A percentile compares a stretch with the other conserved stretches of the same genome.
These are phyloP conservation scores for Drosophila picticornis DNA, from an alignment of 2,888 invertebrate genomes.

Conservation along the genomic window DNA sequence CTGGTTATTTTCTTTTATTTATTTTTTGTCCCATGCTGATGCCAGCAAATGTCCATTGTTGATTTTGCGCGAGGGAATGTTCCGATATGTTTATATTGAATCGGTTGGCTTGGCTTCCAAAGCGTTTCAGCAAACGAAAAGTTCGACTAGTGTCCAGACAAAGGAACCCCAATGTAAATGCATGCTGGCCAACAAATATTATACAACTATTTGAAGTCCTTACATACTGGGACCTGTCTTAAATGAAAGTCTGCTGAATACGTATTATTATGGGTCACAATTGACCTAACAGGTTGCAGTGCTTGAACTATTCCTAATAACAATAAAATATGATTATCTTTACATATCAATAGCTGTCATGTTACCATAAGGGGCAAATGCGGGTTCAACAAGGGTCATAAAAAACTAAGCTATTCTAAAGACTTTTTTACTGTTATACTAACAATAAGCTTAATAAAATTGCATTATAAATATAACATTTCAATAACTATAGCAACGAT, in stretches of 20 bases:
- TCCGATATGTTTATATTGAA: constrained; percentile 40
- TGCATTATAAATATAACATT: too few species aligned
- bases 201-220: not conserved
- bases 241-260: not conserved
- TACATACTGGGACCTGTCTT: not conserved
- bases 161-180: constrained; percentile 33
- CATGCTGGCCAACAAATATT: constrained; percentile 4
- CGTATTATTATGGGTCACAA: not conserved
- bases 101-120: constrained; percentile 23
- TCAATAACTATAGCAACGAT: too few species aligned
- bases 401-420: too few species aligned
- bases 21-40: constrained; percentile 13
- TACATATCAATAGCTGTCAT: not conserved
- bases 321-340: not conserved
- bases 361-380: not conserved
- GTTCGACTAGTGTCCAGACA: constrained; percentile 35
- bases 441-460: too few species aligned
- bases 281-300: not conserved
- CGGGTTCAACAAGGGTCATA: not conserved
- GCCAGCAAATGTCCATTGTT: constrained; percentile 44
- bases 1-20: constrained; percentile 1
- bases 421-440: too few species aligned
- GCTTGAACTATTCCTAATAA: not conserved
- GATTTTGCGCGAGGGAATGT: constrained; percentile 25
- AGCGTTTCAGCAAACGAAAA: constrained; percentile 11